A percentile compares a stretch with the other conserved stretches of the same genome.
Evolutionary conservation across 2,888 invertebrate species (phyloP).

Genomic region (Rhogogaster chlorosoma): DNA sequence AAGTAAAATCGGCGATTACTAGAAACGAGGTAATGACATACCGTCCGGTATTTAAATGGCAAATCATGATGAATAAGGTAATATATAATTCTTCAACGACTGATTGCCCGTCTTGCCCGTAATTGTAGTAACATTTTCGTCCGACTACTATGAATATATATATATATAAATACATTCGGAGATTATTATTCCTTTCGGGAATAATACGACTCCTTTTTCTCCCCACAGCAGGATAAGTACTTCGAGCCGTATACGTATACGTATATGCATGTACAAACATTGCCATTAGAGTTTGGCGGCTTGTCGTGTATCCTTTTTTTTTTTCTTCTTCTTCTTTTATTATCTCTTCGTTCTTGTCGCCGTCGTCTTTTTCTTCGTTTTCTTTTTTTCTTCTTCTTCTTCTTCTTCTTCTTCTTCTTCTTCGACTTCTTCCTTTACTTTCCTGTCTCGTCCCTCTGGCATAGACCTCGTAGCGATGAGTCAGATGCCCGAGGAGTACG

Average conservation of each 20-base stretch:
- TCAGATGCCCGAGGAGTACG: background rate
- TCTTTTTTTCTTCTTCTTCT: background rate
- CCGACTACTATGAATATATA: too few species aligned
- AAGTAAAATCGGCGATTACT: too few species aligned
- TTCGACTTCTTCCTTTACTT: conserved; percentile 4
- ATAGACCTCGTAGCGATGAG: conserved; percentile 15
- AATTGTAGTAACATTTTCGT: background rate
- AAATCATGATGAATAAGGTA: background rate
- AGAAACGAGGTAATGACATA: background rate
- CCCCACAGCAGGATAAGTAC: background rate
- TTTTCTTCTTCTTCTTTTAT: background rate
- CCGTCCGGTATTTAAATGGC: background rate
- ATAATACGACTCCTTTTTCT: background rate
- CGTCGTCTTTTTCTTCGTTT: background rate
- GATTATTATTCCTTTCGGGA: background rate
- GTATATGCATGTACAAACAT: background rate
- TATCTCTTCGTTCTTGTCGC: background rate
- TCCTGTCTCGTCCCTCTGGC: background rate
- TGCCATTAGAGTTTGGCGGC: conserved; percentile 3
- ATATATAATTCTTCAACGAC: background rate
- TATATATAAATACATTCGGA: too few species aligned
- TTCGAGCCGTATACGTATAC: background rate
- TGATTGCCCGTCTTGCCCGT: background rate
- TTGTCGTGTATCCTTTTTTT: conserved; percentile 1
- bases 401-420: background rate